Base-by-base conservation (phyloP, 2,797 vertebrate species). In the Diglossa cyanea region DNA sequence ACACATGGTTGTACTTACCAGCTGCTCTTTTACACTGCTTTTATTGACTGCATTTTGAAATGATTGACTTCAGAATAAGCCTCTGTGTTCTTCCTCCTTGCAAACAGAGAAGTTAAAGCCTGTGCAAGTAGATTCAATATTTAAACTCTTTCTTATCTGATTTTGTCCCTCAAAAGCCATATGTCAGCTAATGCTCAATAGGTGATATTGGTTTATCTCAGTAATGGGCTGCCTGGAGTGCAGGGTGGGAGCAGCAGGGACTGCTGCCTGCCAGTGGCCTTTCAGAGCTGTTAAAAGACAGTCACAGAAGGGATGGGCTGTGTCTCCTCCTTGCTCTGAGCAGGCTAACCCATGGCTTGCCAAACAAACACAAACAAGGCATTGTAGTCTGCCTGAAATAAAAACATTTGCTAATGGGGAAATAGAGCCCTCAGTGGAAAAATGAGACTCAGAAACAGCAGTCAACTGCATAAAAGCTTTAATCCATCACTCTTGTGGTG, bases 31-130 rank as follows among this genome's bases (percentile, higher is more conserved):
- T 51, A 58, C 51, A 42, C 67, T 61, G 42, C 23, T 53, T 94
- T 95, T 93, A 95, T 79, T 80, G 88, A 71, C 65, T 86, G 39
- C 10, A 17, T 71, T 94, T 95, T 92, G 71, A 72, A 92, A 91
- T 61, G 31, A 82, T 33, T 81, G 90, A 84, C 48, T 71, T 92
- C 54, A 86, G 67, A 73, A 61, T 37, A 76, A 79, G 35, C n/a
- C 17, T 45, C 67, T 42, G 10, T 44, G 50, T 54, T 86, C 35
- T 39, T 82, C 18, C 26, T 79, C n/a, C 45, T 71, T 71, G n/a
- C 30, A 68, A 86, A 54, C 5, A 48, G 70, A 81, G 48, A 73
- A 87, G 74, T 53, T 10, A 35, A 72, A 78, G 11, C 47, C 57
- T 60, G n/a, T 68, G 39, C 31, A 62, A 80, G 62, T 28, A 35